phyloP scores from a whole-genome alignment of 2,113 vertebrate genomes.

The Rhea americana region DNA sequence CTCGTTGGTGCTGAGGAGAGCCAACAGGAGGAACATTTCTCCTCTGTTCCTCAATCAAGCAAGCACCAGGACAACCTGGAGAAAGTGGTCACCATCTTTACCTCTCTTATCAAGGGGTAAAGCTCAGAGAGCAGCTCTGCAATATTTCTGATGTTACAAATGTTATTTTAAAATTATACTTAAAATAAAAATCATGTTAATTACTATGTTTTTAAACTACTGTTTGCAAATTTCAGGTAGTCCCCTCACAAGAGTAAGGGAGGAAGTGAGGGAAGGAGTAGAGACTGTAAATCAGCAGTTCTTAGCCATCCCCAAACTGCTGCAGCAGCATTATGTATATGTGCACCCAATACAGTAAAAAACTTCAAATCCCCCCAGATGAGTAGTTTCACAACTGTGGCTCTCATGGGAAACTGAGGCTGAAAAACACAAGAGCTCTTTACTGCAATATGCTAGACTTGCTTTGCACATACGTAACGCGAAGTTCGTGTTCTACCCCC shows the following conservation, averaged over 20 bases:
- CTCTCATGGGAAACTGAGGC: background rate
- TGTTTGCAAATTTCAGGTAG: background rate
- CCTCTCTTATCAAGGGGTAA: too few relatives aligned
- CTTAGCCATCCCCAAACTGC: accelerated
- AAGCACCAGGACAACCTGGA: background rate
- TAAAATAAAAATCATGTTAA: background rate
- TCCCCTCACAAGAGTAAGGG: accelerated
- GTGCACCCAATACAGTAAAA: background rate
- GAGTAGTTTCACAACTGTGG: background rate
- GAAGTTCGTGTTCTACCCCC: background rate
- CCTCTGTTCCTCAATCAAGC: background rate
- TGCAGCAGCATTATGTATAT: accelerated
- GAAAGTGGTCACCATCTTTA: background rate
- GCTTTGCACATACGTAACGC: accelerated
- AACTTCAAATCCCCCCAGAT: accelerated
- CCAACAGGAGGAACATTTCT: background rate
- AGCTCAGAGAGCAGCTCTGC: background rate
- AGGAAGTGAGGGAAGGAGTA: background rate
- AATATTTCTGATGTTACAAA: background rate
- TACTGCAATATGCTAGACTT: background rate
- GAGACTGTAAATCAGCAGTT: background rate
- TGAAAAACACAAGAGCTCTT: background rate
- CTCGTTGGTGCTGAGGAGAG: background rate
- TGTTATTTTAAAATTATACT: background rate
- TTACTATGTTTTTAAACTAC: background rate